A percentile compares a stretch with the other conserved stretches of the same genome.
phyloP scores from a whole-genome alignment of 92 coral and sea anemone genomes.

The Galaxea fascicularis region DNA sequence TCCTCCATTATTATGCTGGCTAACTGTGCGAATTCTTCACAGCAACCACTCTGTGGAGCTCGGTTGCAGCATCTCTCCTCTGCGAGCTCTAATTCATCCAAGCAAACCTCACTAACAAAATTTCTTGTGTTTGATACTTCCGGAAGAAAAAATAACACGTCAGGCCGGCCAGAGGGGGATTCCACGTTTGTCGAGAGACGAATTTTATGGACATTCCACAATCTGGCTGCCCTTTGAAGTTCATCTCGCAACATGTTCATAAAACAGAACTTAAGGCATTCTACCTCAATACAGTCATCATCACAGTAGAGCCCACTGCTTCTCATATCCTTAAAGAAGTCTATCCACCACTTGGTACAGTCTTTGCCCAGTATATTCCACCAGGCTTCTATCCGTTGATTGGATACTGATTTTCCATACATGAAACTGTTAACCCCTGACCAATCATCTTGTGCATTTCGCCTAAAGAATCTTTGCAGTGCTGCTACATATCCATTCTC shows the following conservation, averaged over 20 bases:
- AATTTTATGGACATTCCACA: conserved; percentile 56
- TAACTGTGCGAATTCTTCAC: conserved; percentile 31
- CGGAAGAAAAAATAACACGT: conserved; percentile 39
- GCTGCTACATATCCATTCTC: conserved; percentile 52
- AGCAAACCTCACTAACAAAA: neutral
- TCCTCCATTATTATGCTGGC: conserved; percentile 46
- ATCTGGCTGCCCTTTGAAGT: conserved; percentile 45
- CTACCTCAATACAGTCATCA: conserved; percentile 40
- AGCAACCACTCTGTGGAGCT: conserved; percentile 28
- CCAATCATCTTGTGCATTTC: conserved; percentile 36
- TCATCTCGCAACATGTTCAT: conserved; percentile 52
- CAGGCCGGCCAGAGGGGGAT: conserved; percentile 54
- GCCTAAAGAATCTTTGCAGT: conserved; percentile 55
- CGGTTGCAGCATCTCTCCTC: conserved; percentile 27
- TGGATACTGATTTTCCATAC: conserved; percentile 52
- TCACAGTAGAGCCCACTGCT: conserved; percentile 47
- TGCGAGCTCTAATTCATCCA: conserved; percentile 44
- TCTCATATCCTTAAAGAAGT: conserved; percentile 51
- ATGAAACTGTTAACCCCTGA: conserved; percentile 50
- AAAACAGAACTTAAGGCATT: conserved; percentile 51
- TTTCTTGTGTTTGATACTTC: too few relatives aligned
- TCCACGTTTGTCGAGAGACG: conserved; percentile 52
- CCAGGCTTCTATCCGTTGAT: conserved; percentile 62
- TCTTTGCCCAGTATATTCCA: conserved; percentile 49
- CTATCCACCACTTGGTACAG: conserved; percentile 59